Evolutionary conservation across 2,113 vertebrate genomes (phyloP).

Genomic region (Onychostoma macrolepis): DNA sequence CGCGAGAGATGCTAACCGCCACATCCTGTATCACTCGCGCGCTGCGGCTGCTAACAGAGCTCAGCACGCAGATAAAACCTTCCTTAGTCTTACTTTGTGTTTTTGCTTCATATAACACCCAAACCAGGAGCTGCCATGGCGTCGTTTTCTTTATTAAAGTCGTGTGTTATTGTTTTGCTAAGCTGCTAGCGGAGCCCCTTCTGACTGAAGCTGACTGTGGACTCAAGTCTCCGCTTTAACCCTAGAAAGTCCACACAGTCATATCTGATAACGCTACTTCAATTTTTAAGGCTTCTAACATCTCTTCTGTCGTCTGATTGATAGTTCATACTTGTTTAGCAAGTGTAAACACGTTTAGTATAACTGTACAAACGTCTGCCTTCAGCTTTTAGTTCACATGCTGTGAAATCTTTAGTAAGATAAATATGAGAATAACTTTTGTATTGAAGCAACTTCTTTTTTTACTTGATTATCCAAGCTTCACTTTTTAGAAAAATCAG

Average conservation of each 20-base stretch:
- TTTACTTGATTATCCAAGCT: not conserved
- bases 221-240: not conserved
- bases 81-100: not conserved
- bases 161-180: not conserved
- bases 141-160: not conserved
- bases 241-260: not conserved
- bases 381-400: not conserved
- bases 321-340: not conserved
- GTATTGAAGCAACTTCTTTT: not conserved
- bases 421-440: not conserved
- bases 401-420: not conserved
- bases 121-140: not conserved
- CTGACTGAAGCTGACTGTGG: not conserved
- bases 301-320: not conserved
- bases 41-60: not conserved
- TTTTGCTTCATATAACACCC: not conserved
- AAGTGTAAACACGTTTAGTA: not conserved
- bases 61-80: not conserved
- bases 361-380: not conserved
- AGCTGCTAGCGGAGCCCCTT: not conserved
- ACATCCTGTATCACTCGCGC: conserved; percentile 4
- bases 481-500: not conserved
- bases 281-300: not conserved
- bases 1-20: conserved; percentile 51
- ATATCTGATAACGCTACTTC: not conserved